Conservation (phyloP, 1,140 invertebrate genomes). For the Anoplolepis gracilipes region DNA sequence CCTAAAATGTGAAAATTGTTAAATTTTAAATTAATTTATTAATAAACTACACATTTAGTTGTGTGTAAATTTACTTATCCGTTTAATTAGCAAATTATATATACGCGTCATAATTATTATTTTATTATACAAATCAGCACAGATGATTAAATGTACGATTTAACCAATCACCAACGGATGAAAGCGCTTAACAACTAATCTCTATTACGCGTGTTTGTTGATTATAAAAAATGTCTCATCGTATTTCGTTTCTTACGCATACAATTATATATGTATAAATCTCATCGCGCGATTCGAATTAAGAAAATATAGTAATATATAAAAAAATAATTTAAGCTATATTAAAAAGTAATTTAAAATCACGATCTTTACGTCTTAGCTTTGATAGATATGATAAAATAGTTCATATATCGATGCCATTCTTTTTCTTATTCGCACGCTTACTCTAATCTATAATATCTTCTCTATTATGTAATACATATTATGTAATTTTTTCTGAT, state of each 20-base stretch:
- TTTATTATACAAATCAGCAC: too few species aligned
- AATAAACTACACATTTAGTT: too few species aligned
- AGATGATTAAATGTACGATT: not conserved
- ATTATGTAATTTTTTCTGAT: not conserved
- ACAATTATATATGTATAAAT: conserved; percentile 63
- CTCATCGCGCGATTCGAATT: too few species aligned
- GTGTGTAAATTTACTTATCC: too few species aligned
- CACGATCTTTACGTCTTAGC: conserved; percentile 24
- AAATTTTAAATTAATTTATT: too few species aligned
- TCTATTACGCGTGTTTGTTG: not conserved
- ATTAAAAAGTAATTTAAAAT: conserved; percentile 73
- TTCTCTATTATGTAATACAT: too few species aligned
- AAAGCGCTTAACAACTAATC: not conserved
- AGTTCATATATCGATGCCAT: conserved; percentile 27
- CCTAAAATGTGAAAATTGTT: too few species aligned
- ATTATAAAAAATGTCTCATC: conserved; percentile 18
- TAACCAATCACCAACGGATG: not conserved
- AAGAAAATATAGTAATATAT: too few species aligned
- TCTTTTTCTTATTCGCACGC: not conserved
- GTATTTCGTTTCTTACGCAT: conserved; percentile 53
- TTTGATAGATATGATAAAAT: conserved; percentile 69
- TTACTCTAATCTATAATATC: too few species aligned
- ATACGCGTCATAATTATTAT: too few species aligned
- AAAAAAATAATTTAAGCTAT: too few species aligned
- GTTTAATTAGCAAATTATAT: too few species aligned